Conservation (phyloP, 2,113 vertebrate species). For the Hippotragus niger region DNA sequence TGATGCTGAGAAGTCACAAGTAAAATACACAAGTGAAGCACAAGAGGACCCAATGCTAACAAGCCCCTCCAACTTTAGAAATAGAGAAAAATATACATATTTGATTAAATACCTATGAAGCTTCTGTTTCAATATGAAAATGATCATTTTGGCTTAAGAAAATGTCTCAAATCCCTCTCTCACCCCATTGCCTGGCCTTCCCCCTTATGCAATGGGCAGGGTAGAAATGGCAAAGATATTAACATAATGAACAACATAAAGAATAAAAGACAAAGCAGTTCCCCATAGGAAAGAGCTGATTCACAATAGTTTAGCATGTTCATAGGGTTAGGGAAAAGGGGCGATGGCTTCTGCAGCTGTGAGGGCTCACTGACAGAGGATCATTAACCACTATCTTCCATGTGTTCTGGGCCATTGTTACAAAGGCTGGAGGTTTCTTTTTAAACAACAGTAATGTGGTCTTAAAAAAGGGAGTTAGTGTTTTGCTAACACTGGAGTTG, state of each 20-base stretch:
- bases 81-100: background rate
- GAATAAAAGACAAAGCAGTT: background rate
- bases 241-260: slow-evolving; percentile 31
- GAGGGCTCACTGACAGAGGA: background rate
- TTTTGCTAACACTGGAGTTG: slow-evolving; percentile 28
- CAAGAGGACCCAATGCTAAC: background rate
- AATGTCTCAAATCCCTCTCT: background rate
- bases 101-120: slow-evolving; percentile 37
- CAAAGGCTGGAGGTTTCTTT: slow-evolving; percentile 12
- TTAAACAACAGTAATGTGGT: background rate
- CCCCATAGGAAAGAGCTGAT: background rate
- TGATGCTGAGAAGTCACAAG: background rate
- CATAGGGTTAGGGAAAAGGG: background rate
- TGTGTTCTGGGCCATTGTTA: background rate
- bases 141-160: slow-evolving; percentile 18
- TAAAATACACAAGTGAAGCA: slow-evolving; percentile 16
- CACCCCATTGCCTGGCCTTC: background rate
- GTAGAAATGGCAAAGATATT: slow-evolving; percentile 2
- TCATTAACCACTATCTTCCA: background rate
- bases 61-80: background rate
- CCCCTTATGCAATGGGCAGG: background rate
- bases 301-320: background rate
- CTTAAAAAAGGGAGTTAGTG: background rate
- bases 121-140: background rate
- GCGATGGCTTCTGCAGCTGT: background rate